Conservation (phyloP, 2,113 vertebrate species). For the Choloepus hoffmanni region DNA sequence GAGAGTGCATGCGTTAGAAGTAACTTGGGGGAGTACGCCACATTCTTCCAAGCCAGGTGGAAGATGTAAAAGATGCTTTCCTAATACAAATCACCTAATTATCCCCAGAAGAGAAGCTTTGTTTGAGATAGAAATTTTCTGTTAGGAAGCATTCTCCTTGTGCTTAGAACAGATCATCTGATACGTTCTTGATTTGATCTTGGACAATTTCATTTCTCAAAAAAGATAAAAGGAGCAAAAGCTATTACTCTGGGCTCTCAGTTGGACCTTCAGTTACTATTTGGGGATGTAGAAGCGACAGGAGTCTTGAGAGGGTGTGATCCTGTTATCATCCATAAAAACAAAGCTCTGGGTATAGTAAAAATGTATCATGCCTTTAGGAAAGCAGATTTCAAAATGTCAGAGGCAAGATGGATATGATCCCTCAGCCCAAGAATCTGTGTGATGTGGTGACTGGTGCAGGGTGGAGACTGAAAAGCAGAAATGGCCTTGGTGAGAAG, state of each 20-base stretch:
- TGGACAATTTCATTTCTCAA: constrained; percentile 52
- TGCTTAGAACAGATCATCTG: constrained; percentile 16
- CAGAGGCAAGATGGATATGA: not conserved
- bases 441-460: accelerated
- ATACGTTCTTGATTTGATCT: constrained; percentile 29
- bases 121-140: not conserved
- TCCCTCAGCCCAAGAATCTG: not conserved
- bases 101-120: not conserved
- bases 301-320: not conserved
- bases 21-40: not conserved
- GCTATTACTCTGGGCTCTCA: not conserved
- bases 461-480: not conserved
- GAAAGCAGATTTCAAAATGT: not conserved
- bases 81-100: not conserved
- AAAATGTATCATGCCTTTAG: not conserved
- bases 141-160: not conserved
- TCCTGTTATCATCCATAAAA: not conserved
- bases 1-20: not conserved
- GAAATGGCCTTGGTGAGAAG: not conserved
- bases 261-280: not conserved
- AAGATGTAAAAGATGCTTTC: not conserved
- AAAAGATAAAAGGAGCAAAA: constrained; percentile 42
- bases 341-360: not conserved
- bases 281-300: not conserved
- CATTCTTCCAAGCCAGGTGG: not conserved